A percentile compares a stretch with the other conserved stretches of the same genome.
Conservation (phyloP, 2,113 vertebrate genomes). For the Azemiops feae region DNA sequence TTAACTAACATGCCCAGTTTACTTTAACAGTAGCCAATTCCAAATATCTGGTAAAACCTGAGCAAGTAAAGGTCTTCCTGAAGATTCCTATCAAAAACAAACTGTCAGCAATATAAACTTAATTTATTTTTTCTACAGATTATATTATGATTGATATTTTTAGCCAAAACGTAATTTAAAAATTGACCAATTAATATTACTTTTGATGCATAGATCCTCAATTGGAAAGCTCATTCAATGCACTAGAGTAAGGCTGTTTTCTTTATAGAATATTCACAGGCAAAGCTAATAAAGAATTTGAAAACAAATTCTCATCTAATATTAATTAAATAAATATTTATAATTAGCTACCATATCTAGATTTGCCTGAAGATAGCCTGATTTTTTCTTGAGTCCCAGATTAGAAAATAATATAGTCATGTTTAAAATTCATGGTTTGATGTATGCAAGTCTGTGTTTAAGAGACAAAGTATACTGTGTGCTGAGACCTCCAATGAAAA, state of each 20-base stretch:
- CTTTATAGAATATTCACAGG: conserved; percentile 61
- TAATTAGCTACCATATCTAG: conserved; percentile 80
- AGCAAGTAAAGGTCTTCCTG: not conserved
- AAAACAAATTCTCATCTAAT: not conserved
- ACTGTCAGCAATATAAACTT: not conserved
- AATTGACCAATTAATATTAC: not conserved
- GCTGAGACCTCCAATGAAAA: conserved; percentile 73
- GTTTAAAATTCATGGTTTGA: conserved; percentile 62
- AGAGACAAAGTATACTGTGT: conserved; percentile 44
- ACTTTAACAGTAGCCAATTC: not conserved
- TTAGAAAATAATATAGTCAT: conserved; percentile 75
- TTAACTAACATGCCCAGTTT: not conserved
- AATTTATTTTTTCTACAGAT: not conserved
- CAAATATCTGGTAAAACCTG: not conserved
- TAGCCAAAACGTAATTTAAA: not conserved
- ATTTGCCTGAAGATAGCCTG: conserved; percentile 75
- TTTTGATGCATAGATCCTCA: not conserved
- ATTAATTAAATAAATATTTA: conserved; percentile 82
- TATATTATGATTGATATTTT: not conserved
- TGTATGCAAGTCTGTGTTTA: not conserved
- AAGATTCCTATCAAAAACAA: not conserved
- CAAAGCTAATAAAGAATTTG: conserved; percentile 61
- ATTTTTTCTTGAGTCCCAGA: conserved; percentile 76
- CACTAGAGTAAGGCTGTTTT: not conserved
- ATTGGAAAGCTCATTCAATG: conserved; percentile 72